Percentiles rank a stretch among this genome's conserved stretches.
Evolutionary conservation across 2,113 vertebrate genomes (phyloP).

Genomic region (Rhea americana): DNA sequence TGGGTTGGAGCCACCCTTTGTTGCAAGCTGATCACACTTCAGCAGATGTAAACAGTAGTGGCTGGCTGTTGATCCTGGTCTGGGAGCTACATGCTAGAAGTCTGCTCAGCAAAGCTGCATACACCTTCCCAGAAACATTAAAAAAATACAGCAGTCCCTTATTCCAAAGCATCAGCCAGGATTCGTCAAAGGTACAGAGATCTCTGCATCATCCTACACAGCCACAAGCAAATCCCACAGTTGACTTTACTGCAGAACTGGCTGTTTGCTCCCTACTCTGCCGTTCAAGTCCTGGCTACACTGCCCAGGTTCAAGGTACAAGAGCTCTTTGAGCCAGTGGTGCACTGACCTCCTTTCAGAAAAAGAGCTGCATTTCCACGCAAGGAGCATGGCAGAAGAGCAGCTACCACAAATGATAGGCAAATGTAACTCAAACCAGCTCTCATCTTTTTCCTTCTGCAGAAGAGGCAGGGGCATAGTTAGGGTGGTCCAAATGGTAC

Average conservation of each 20-base stretch:
- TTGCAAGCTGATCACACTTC: slow-evolving; percentile 46
- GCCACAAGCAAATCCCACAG: slow-evolving; percentile 19
- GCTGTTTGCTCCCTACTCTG: neutral
- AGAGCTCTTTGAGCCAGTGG: slow-evolving; percentile 50
- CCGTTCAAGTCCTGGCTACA: neutral
- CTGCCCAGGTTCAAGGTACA: neutral
- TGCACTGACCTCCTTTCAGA: slow-evolving; percentile 48
- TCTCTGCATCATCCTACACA: slow-evolving; percentile 35
- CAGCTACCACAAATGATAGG: slow-evolving; percentile 57
- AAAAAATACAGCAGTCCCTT: neutral
- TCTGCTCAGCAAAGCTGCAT: slow-evolving; percentile 28
- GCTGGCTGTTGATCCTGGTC: slow-evolving; percentile 48
- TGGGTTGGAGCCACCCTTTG: slow-evolving; percentile 55
- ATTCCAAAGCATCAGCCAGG: slow-evolving; percentile 49
- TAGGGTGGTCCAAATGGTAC: slow-evolving; percentile 65
- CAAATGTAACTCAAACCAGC: slow-evolving; percentile 59
- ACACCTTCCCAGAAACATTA: slow-evolving; percentile 51
- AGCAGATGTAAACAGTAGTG: slow-evolving; percentile 44
- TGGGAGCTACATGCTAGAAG: slow-evolving; percentile 47
- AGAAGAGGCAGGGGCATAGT: slow-evolving; percentile 8
- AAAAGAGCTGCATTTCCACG: slow-evolving; percentile 8
- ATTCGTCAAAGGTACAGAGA: slow-evolving; percentile 55
- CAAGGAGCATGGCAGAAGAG: slow-evolving; percentile 48
- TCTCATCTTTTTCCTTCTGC: slow-evolving; percentile 30
- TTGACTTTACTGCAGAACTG: slow-evolving; percentile 37